Conservation (phyloP, 1,140 invertebrate genomes). For the Onthophagus taurus region DNA sequence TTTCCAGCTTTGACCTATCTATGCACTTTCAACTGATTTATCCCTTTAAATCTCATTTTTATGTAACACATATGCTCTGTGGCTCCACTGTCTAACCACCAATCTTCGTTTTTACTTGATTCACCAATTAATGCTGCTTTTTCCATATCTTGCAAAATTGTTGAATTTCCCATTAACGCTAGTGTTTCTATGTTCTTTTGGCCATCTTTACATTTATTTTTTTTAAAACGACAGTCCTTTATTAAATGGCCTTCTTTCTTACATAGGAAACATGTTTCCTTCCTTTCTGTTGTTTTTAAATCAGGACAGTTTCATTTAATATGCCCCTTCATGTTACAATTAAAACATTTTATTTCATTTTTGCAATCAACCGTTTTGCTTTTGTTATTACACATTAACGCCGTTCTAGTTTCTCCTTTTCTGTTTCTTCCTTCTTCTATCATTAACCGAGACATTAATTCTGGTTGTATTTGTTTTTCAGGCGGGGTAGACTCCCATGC, state of each 20-base stretch:
- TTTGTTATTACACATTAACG: neutral
- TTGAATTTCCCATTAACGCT: no score
- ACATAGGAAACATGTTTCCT: neutral
- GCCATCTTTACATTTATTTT: neutral
- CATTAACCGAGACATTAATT: conserved; percentile 23
- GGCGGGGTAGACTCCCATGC: conserved; percentile 24
- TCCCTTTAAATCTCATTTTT: no score
- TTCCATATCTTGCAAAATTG: no score
- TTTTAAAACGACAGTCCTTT: conserved; percentile 3
- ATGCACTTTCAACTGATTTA: no score
- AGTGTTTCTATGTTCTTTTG: no score
- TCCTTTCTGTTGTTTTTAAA: neutral
- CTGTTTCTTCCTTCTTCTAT: conserved; percentile 20
- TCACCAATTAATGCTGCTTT: no score
- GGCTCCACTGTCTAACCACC: conserved; percentile 1
- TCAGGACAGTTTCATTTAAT: neutral
- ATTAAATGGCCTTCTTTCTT: conserved; percentile 9
- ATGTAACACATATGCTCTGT: neutral
- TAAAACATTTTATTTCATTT: neutral
- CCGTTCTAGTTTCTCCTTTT: neutral
- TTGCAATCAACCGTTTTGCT: neutral
- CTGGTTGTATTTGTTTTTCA: conserved; percentile 19
- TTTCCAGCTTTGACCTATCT: conserved; percentile 1
- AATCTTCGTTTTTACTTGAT: no score
- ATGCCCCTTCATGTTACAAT: neutral